Evolutionary conservation across 2,888 invertebrate genomes (phyloP).

Genomic region (Lypha dubia): DNA sequence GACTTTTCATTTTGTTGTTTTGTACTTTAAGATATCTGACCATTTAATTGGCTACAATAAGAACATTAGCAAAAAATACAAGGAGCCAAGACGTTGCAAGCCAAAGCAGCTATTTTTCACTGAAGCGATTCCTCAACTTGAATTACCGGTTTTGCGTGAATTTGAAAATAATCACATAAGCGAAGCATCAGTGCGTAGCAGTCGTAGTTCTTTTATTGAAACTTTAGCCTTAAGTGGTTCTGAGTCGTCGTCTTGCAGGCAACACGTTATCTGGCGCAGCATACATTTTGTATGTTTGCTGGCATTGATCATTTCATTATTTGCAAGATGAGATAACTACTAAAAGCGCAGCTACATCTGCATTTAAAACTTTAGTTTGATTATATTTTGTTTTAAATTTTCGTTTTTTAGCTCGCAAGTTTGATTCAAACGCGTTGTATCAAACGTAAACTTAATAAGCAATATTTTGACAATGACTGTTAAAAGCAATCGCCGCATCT

Average conservation of each 20-base stretch:
- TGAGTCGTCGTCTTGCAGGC: conserved; percentile 66
- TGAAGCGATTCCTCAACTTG: conserved; percentile 83
- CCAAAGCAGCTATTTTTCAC: conserved; percentile 73
- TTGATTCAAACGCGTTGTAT: conserved; percentile 43
- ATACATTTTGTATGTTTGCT: conserved; percentile 48
- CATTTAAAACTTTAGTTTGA: conserved; percentile 39
- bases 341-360: conserved; percentile 7
- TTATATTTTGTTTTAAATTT: conserved; percentile 17
- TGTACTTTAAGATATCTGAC: conserved; percentile 74
- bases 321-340: conserved; percentile 62
- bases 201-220: conserved; percentile 85
- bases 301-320: conserved; percentile 41
- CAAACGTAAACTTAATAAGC: conserved; percentile 70
- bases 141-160: conserved; percentile 83
- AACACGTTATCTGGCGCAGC: conserved; percentile 54
- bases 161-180: conserved; percentile 72
- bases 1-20: conserved; percentile 34
- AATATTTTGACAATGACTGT: conserved; percentile 73
- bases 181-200: conserved; percentile 82
- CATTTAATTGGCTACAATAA: conserved; percentile 75
- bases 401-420: conserved; percentile 43
- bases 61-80: conserved; percentile 75
- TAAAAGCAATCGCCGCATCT: conserved; percentile 67
- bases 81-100: conserved; percentile 74
- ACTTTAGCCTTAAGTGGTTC: conserved; percentile 84